Evolutionary conservation across 2,797 vertebrate species (phyloP), one percentile per base, ranked within the genome.

Genomic region (Sciurus carolinensis): DNA sequence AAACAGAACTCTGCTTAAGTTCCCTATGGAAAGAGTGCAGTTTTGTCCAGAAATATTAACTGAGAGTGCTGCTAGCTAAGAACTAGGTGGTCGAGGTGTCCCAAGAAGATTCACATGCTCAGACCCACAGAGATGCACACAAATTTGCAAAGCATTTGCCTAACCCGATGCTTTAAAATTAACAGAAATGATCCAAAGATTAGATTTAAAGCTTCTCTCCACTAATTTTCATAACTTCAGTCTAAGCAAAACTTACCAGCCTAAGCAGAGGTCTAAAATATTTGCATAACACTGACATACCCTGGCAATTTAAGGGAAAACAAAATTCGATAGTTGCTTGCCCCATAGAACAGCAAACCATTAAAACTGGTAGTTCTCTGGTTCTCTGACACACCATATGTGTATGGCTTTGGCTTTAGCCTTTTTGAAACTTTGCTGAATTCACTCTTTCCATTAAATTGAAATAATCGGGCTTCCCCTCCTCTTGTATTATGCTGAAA

Each of bases 361-460:
- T 9, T 33, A 57, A 83, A 80, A 72, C 87, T 15, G 2, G 18
- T 67, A 14, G 3, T 87, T 62, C 20, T 89, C 59, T 24, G 20
- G 54, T 57, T 57, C 54, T 57, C 18, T 20, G 54, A 62, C 59
- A 24, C 22, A 26, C 22, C 9, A 62, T 26, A 62, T 62, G 59
- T 62, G 22, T 62, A 64, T 84, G 17, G 66, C 42, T 67, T 77
- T 62, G 57, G 36, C 39, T 89, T 90, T 82, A 71, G 7, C 26
- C 71, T 39, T 95, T 95, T 20, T 66, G 44, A 14, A 62, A 42
- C 79, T 84, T 76, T 94, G 44, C 24, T 90, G 72, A 87, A n/a
- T 80, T 84, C 47, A 72, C 7, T 17, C 80, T 71, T 90, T 75
- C 39, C 76, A 42, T 87, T 28, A 88, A 96, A 90, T 4, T 11